Evolutionary conservation across 2,797 vertebrate genomes (phyloP).

Genomic region (Gastrophryne carolinensis): DNA sequence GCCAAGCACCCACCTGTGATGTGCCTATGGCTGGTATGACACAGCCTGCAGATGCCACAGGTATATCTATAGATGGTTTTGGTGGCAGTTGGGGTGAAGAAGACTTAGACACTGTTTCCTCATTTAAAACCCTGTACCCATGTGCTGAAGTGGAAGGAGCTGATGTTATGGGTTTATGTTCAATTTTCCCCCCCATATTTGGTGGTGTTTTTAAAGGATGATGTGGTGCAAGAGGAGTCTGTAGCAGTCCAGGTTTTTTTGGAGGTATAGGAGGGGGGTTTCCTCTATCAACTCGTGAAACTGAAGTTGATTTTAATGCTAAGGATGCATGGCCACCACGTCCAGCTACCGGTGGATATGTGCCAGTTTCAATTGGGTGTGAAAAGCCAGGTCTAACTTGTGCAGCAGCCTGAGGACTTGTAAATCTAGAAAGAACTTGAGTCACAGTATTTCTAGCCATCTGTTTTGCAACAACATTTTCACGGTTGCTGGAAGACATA

Average conservation of each 20-base stretch:
- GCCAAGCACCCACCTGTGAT: slow-evolving; percentile 98
- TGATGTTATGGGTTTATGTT: slow-evolving; percentile 74
- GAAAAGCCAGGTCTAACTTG: slow-evolving; percentile 72
- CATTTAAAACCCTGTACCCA: slow-evolving; percentile 77
- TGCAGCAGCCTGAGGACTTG: slow-evolving; percentile 78
- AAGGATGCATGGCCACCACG: slow-evolving; percentile 73
- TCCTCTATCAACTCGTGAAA: slow-evolving; percentile 89
- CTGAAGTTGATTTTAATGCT: slow-evolving; percentile 85
- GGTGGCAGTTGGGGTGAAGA: slow-evolving; percentile 94
- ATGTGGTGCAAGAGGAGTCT: slow-evolving; percentile 91
- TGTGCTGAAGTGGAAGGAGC: slow-evolving; percentile 72
- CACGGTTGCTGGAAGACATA: slow-evolving; percentile 88
- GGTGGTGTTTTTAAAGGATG: slow-evolving; percentile 88
- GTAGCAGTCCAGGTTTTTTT: slow-evolving; percentile 97
- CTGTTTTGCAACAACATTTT: slow-evolving; percentile 91
- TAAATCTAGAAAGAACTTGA: slow-evolving; percentile 94
- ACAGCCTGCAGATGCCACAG: slow-evolving; percentile 78
- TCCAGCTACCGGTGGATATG: slow-evolving; percentile 76
- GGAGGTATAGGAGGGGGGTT: slow-evolving; percentile 98
- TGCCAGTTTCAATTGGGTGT: slow-evolving; percentile 78
- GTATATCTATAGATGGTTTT: slow-evolving; percentile 96
- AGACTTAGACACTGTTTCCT: slow-evolving; percentile 75
- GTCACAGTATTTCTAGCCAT: slow-evolving; percentile 95
- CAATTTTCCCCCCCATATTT: slow-evolving; percentile 76
- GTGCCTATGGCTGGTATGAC: slow-evolving; percentile 91